A percentile compares a stretch with the other conserved stretches of the same genome.
Evolutionary conservation across 2,113 vertebrate species (phyloP).

Genomic region (Ammodytes dubius): DNA sequence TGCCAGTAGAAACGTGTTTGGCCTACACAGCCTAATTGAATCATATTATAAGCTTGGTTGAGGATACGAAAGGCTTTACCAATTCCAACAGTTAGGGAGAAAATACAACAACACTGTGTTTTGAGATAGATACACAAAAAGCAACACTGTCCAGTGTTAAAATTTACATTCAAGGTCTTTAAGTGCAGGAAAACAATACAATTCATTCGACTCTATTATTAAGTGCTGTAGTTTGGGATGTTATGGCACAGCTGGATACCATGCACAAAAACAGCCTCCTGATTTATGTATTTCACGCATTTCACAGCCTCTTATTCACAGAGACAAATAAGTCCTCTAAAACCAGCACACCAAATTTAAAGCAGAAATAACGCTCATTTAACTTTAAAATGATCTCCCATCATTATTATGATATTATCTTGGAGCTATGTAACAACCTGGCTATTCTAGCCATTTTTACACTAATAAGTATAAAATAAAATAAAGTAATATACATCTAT

Average conservation of each 20-base stretch:
- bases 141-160: not conserved
- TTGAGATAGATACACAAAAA: not conserved
- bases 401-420: not conserved
- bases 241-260: conserved; percentile 12
- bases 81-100: not conserved
- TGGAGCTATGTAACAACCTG: not conserved
- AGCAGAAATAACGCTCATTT: not conserved
- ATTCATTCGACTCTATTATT: not conserved
- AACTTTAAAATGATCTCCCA: not conserved
- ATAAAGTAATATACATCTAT: not conserved
- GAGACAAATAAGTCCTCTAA: not conserved
- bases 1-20: not conserved
- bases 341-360: conserved; percentile 11
- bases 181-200: conserved; percentile 3
- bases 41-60: not conserved
- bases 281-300: conserved; percentile 7
- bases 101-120: conserved; percentile 22
- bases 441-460: not conserved
- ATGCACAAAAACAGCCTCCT: not conserved
- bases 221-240: not conserved
- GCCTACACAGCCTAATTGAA: not conserved
- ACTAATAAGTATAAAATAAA: conserved; percentile 9
- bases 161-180: conserved; percentile 18
- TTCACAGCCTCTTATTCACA: not conserved
- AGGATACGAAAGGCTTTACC: not conserved